Conservation (phyloP, 2,888 invertebrate genomes). For the Lepidochrysops patricia region DNA sequence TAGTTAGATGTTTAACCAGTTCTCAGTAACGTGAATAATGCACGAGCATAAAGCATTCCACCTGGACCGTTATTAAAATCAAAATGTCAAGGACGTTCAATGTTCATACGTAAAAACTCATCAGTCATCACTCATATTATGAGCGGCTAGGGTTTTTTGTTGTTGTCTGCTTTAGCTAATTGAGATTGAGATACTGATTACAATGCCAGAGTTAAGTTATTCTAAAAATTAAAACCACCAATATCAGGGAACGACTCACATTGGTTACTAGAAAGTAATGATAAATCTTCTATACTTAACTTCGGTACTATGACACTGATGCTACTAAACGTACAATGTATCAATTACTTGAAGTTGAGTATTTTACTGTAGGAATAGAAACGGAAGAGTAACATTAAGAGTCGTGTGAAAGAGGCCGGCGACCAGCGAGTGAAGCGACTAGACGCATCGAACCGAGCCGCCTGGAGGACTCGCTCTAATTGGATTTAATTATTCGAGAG, state of each 20-base stretch:
- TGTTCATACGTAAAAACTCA: background rate
- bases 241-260: too few relatives aligned
- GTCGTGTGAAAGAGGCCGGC: constrained; percentile 51
- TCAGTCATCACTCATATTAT: too few relatives aligned
- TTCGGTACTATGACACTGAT: too few relatives aligned
- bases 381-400: constrained; percentile 37
- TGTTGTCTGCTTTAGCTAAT: too few relatives aligned
- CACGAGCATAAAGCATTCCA: constrained; percentile 13
- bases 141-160: too few relatives aligned
- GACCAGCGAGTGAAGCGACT: constrained; percentile 39
- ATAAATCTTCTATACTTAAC: too few relatives aligned
- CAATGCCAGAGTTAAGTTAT: too few relatives aligned
- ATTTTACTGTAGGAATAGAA: constrained; percentile 29
- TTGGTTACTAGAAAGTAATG: too few relatives aligned
- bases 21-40: constrained; percentile 48
- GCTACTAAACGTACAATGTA: background rate
- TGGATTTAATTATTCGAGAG: constrained; percentile 24
- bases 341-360: constrained; percentile 13
- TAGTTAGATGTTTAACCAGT: constrained; percentile 43
- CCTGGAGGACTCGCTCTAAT: constrained; percentile 22
- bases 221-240: too few relatives aligned
- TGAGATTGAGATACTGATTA: too few relatives aligned
- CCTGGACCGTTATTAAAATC: background rate
- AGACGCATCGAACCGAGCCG: constrained; percentile 32
- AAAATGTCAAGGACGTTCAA: background rate